phyloP scores from a whole-genome alignment of 1,140 invertebrate genomes.

The Drosophila arizonae region DNA sequence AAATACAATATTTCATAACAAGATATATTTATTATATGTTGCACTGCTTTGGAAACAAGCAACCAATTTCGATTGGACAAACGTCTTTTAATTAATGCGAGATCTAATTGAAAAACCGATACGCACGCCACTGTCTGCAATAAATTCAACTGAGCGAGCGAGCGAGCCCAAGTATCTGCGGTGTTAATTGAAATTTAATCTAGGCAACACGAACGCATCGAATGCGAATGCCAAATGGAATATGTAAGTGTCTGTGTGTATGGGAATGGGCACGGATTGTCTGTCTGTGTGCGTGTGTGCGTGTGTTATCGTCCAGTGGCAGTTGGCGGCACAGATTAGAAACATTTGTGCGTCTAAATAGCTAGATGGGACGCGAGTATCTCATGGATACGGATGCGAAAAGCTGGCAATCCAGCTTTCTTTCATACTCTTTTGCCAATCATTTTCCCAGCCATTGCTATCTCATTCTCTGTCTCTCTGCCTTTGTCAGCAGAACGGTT shows the following conservation, averaged over 20 bases:
- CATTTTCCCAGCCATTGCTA: conserved; percentile 38
- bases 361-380: conserved; percentile 40
- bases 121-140: conserved; percentile 37
- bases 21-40: background rate
- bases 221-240: conserved; percentile 24
- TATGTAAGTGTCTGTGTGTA: conserved; percentile 19
- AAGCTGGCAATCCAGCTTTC: conserved; percentile 32
- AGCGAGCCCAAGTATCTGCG: conserved; percentile 38
- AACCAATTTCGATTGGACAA: conserved; percentile 41
- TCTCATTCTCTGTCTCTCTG: no score
- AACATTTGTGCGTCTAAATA: conserved; percentile 70
- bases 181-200: conserved; percentile 76
- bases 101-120: conserved; percentile 71
- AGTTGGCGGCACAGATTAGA: conserved; percentile 66
- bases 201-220: conserved; percentile 58
- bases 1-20: background rate
- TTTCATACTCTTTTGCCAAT: conserved; percentile 41
- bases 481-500: conserved; percentile 11
- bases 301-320: conserved; percentile 48
- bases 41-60: conserved; percentile 11
- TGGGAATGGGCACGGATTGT: conserved; percentile 34
- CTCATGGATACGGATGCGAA: conserved; percentile 65
- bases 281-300: conserved; percentile 34
- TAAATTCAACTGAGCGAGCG: conserved; percentile 6
- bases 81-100: conserved; percentile 67